Evolutionary conservation across 1,140 invertebrate species (phyloP), one percentile per base, ranked within the genome.

Genomic region (Drosophila arawakana): DNA sequence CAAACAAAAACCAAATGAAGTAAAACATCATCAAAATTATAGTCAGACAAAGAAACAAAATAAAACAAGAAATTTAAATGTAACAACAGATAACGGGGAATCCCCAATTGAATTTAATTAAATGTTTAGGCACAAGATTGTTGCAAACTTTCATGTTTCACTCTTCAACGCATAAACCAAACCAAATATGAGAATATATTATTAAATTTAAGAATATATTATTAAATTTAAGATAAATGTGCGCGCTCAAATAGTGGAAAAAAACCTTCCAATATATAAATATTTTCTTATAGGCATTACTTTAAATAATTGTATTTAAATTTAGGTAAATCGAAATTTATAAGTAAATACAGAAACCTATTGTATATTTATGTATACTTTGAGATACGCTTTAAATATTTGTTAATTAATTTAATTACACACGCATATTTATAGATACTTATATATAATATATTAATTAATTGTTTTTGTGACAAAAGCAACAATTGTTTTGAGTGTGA

Each of bases 101-200:
- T 30, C 25, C 15, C 37, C 10, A 61, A 78, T 79, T 78, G 82
- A 85, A 85, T 86, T 88, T 79, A 88, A 88, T 61, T 68, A 76
- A 88, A 85, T 81, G 71, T 82, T 79, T 86, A 86, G 76, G 75
- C 82, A 86, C 71, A 73, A 65, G 52, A 75, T 58, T 78, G 83
- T 80, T 78, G 77, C 76, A 80, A 63, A 68, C 41, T 77, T 86
- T 86, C 82, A 71, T 86, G 78, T 86, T 85, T 86, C 79, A 81
- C 65, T 70, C 60, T 72, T 50, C 52, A 52, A 58, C 43, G 52
- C 54, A 63, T 52, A 43, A 71, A 25, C 37, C 21, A 72, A 49
- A 57, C 30, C 30, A 79, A 50, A 78, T 57, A 67, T 35, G 65
- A 39, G 67, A 50, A 66, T 44, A 47, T 54, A 72, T 57, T 57